Evolutionary conservation across 2,113 vertebrate genomes (phyloP).

Genomic region (Oncorhynchus mykiss): DNA sequence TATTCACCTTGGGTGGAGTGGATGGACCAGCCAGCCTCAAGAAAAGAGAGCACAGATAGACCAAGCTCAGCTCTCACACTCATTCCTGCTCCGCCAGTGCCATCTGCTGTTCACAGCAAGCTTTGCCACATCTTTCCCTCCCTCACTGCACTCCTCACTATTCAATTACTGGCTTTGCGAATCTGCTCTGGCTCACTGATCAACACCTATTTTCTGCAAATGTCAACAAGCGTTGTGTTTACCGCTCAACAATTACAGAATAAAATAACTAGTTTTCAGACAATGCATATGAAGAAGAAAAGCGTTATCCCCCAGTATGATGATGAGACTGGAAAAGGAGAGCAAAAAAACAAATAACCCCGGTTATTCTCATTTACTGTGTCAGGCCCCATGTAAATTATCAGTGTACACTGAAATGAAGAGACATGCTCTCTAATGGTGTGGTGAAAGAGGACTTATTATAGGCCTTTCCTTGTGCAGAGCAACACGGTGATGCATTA

Average conservation of each 20-base stretch:
- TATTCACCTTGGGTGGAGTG: constrained; percentile 59
- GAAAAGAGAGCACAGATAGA: not conserved
- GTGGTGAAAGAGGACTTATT: constrained; percentile 43
- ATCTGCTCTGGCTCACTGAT: constrained; percentile 38
- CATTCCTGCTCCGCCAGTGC: constrained; percentile 66
- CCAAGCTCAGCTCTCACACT: not conserved
- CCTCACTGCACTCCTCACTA: constrained; percentile 2
- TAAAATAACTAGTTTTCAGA: constrained; percentile 14
- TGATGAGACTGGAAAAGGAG: constrained; percentile 1
- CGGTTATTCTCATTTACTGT: constrained; percentile 57
- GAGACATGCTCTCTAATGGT: constrained; percentile 49
- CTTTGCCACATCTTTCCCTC: constrained; percentile 19
- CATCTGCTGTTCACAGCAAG: constrained; percentile 65
- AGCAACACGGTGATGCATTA: not conserved
- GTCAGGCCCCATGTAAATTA: constrained; percentile 50
- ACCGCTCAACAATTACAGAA: constrained; percentile 10
- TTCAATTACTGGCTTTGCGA: not conserved
- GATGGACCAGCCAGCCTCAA: constrained; percentile 31
- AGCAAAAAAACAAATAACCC: constrained; percentile 47
- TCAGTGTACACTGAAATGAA: constrained; percentile 50
- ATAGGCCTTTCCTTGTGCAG: constrained; percentile 23
- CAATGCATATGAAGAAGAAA: constrained; percentile 39
- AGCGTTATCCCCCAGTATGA: constrained; percentile 46
- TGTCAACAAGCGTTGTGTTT: constrained; percentile 59
- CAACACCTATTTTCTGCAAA: constrained; percentile 47